These are phyloP conservation scores for Scolopax bukidnonensis DNA, from an alignment of 2,797 vertebrate species.

Conservation along the genomic window DNA sequence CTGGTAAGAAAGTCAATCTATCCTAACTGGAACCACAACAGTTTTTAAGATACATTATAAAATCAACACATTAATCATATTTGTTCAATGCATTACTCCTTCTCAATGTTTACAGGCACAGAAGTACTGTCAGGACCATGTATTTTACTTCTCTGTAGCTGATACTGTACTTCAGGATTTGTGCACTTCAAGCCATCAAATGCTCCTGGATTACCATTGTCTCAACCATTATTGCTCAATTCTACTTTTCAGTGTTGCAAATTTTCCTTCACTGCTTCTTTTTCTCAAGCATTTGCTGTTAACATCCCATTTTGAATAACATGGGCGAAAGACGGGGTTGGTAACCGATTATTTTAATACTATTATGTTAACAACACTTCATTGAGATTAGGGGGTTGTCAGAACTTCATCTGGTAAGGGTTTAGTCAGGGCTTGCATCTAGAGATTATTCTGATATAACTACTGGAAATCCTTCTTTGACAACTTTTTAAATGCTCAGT, in stretches of 20 bases:
- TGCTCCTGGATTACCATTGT: neutral
- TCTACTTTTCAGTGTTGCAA: neutral
- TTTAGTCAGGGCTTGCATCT: constrained; percentile 1
- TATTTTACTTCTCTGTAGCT: neutral
- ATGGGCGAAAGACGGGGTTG: neutral
- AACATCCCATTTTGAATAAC: neutral
- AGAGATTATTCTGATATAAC: neutral
- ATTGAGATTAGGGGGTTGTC: neutral
- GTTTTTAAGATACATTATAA: neutral
- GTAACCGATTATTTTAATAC: neutral
- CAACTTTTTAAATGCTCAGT: neutral
- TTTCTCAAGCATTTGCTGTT: neutral
- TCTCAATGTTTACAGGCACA: neutral
- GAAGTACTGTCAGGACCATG: neutral
- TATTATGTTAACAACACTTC: neutral
- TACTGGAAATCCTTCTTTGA: neutral
- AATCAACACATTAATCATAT: neutral
- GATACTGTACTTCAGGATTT: neutral
- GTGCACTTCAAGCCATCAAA: neutral
- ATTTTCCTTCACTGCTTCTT: neutral
- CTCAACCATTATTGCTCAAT: neutral
- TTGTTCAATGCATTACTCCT: neutral
- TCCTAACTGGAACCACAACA: neutral
- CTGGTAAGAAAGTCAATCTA: neutral
- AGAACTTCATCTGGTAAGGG: neutral